A percentile compares a stretch with the other conserved stretches of the same genome.
These are phyloP conservation scores for Leuciscus waleckii DNA, from an alignment of 2,797 vertebrate species.

Conservation along the genomic window DNA sequence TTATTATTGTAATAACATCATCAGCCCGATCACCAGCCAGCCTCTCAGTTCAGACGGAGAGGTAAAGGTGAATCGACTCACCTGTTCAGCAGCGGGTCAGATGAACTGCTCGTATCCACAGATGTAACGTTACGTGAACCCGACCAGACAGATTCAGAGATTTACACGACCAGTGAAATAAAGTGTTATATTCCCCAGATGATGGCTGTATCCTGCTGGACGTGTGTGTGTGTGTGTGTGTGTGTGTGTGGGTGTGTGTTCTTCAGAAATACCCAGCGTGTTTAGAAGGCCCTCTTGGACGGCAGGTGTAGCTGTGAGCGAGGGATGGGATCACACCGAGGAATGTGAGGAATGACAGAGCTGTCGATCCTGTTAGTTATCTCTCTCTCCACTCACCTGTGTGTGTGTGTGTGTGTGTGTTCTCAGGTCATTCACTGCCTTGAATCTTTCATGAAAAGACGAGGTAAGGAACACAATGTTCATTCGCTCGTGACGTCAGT, in stretches of 20 bases:
- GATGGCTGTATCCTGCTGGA: background rate
- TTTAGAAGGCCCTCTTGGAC: conserved; percentile 45
- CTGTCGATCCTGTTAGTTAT: conserved; percentile 67
- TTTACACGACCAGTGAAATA: background rate
- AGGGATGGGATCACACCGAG: background rate
- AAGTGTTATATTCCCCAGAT: conserved; percentile 14
- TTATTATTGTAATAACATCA: background rate
- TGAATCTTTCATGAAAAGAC: background rate
- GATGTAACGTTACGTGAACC: background rate
- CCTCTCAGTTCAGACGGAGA: background rate
- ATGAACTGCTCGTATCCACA: conserved; percentile 22
- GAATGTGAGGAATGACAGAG: conserved; percentile 52
- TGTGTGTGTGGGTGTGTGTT: background rate
- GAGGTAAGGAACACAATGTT: background rate
- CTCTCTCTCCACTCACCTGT: conserved; percentile 36
- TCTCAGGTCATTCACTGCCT: background rate
- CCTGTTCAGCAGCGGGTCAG: conserved; percentile 48
- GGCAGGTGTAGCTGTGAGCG: conserved; percentile 25
- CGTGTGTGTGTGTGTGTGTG: background rate
- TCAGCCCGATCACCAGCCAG: background rate
- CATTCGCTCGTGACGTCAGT: background rate
- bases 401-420: background rate
- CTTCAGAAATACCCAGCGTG: background rate
- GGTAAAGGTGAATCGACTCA: conserved; percentile 49
- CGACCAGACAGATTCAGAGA: background rate